These are phyloP conservation scores for Gephyroberyx darwinii DNA, from an alignment of 2,797 vertebrate species.

Conservation along the genomic window DNA sequence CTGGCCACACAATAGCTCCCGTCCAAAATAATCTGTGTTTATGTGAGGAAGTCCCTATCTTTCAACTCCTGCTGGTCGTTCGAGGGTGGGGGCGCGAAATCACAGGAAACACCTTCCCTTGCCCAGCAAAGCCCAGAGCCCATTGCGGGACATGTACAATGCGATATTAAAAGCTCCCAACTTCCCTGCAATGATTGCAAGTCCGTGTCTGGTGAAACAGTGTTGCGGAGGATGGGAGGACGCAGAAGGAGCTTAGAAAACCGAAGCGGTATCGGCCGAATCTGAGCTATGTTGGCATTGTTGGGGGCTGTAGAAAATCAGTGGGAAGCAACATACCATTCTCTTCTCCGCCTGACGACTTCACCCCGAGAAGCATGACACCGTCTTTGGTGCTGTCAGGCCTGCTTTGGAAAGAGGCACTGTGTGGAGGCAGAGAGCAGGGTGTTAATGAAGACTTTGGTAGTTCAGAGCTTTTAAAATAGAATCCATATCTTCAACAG, in stretches of 20 bases:
- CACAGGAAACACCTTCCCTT: slow-evolving; percentile 85
- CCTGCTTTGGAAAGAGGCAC: slow-evolving; percentile 83
- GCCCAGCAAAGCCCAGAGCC: slow-evolving; percentile 54
- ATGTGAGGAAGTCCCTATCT: slow-evolving; percentile 80
- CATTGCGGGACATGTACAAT: slow-evolving; percentile 67
- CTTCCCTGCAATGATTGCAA: slow-evolving; percentile 69
- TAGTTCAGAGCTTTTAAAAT: neutral
- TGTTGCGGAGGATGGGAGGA: slow-evolving; percentile 41
- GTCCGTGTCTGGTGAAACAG: slow-evolving; percentile 56
- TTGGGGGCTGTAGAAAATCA: slow-evolving; percentile 30
- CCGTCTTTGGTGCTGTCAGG: slow-evolving; percentile 90
- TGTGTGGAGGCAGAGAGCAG: slow-evolving; percentile 34
- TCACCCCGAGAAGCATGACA: slow-evolving; percentile 94
- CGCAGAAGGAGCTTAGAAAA: slow-evolving; percentile 29
- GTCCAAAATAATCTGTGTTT: slow-evolving; percentile 78
- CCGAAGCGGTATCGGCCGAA: neutral
- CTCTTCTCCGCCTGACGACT: slow-evolving; percentile 85
- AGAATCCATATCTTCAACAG: neutral
- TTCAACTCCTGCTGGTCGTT: slow-evolving; percentile 73
- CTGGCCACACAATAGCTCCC: slow-evolving; percentile 68
- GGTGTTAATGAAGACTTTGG: neutral
- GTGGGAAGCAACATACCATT: slow-evolving; percentile 83
- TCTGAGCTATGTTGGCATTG: no score
- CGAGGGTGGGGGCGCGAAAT: slow-evolving; percentile 71
- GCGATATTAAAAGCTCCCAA: slow-evolving; percentile 79